phyloP scores from a whole-genome alignment of 1,140 invertebrate genomes.

The Kradibia gibbosae region DNA sequence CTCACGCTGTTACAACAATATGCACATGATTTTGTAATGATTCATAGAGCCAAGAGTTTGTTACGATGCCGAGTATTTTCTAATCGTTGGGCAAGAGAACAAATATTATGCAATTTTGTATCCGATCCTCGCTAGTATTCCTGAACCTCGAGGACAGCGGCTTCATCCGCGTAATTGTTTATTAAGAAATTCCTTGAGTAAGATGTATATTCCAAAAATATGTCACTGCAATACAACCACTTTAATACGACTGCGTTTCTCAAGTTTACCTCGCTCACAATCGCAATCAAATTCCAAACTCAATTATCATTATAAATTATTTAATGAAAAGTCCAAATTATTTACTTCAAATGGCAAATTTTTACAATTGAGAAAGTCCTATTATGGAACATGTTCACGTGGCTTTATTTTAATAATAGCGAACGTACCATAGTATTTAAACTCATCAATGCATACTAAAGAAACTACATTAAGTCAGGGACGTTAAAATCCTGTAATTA shows the following conservation, averaged over 20 bases:
- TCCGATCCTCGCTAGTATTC: background rate
- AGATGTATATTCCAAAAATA: background rate
- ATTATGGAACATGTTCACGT: too few relatives aligned
- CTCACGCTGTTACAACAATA: background rate
- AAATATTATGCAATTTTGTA: conserved; percentile 24
- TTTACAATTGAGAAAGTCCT: too few relatives aligned
- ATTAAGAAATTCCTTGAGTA: background rate
- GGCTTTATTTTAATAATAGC: too few relatives aligned
- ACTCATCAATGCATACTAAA: background rate
- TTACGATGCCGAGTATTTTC: conserved; percentile 21
- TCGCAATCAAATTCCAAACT: too few relatives aligned
- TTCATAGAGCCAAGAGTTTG: background rate
- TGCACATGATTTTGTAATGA: conserved; percentile 22
- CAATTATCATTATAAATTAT: too few relatives aligned
- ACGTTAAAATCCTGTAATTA: background rate
- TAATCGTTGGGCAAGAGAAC: conserved; percentile 34
- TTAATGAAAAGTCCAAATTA: too few relatives aligned
- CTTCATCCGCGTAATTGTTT: background rate
- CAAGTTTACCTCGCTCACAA: too few relatives aligned
- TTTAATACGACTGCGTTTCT: background rate
- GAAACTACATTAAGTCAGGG: background rate
- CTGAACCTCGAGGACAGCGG: background rate
- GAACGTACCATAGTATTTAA: background rate
- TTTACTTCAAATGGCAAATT: too few relatives aligned
- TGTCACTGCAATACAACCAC: background rate